Conservation (phyloP, 2,888 invertebrate genomes). For the Globia sparganii region DNA sequence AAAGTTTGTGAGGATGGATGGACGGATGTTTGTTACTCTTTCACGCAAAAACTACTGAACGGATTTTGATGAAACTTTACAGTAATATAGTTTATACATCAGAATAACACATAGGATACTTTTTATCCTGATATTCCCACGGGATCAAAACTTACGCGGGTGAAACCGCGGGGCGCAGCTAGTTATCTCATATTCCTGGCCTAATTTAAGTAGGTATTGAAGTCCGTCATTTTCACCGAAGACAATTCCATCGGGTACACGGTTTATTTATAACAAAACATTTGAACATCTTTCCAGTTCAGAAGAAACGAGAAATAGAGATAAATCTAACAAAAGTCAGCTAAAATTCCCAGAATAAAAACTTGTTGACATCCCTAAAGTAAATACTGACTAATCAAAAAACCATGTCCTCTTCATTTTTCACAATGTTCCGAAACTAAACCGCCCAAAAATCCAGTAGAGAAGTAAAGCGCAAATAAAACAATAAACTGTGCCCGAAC, state of each 20-base stretch:
- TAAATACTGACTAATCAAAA: conserved; percentile 52
- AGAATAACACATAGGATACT: no score
- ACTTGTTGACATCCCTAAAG: conserved; percentile 19
- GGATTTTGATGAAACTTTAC: no score
- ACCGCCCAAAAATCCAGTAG: conserved; percentile 61
- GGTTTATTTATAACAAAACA: background rate
- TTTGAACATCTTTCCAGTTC: background rate
- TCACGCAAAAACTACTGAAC: no score
- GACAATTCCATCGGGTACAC: background rate
- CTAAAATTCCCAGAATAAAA: background rate
- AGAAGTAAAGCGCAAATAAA: conserved; percentile 77
- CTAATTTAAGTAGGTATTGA: background rate
- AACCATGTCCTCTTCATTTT: conserved; percentile 57
- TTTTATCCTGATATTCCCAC: no score
- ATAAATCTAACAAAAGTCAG: background rate
- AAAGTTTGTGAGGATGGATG: no score
- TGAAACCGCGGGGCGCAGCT: no score
- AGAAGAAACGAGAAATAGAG: background rate
- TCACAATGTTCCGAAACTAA: conserved; percentile 60
- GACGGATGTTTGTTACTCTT: no score
- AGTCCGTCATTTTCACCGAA: background rate
- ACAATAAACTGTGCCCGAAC: conserved; percentile 84
- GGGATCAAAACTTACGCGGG: no score
- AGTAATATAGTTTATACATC: no score
- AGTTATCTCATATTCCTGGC: background rate